Evolutionary conservation across 2,113 vertebrate species (phyloP), one percentile per base, ranked within the genome.

Genomic region (western clawed frog (Xenopus tropicalis)): DNA sequence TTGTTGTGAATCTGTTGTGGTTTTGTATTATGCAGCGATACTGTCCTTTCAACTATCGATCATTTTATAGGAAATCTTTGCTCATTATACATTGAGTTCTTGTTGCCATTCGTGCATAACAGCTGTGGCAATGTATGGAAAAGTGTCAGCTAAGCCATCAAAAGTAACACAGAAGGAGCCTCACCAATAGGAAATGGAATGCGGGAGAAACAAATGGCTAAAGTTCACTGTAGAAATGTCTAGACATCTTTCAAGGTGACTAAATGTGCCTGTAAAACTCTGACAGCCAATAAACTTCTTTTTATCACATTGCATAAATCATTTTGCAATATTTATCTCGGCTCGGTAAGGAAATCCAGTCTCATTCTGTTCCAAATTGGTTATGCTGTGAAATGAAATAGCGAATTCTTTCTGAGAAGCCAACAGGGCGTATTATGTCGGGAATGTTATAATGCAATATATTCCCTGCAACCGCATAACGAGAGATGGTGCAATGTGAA

Each of bases 151-250:
- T 37, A 37, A 37, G 29, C 29, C 29, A 37, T 9, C 10, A 9
- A 37, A 37, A 37, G 29, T 37, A 37, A 37, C 29, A 37, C 29
- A 37, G 29, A 37, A 9, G 29, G 29, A 37, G 6, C 29, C 29
- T 37, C 29, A 37, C 29, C 29, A 37, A 37, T 37, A 37, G 29
- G 29, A 65, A 71, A 78, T 75, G 78, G 78, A 72, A 68, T 79
- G 78, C 66, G 23, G 78, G 80, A 78, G 77, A 77, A 77, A 77
- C 73, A 78, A 80, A 80, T 62, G 66, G 72, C 25, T 67, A 4
- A 42, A 62, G 14, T 59, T 46, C 16, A 74, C 29, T 71, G 43
- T 21, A 63, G 23, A 64, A 48, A 65, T 54, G 68, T 80, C 80
- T 82, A 83, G 81, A 81, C 80, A 66, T 76, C 75, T 66, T 20